These are phyloP conservation scores for Ptilorrhoa leucosticta DNA, from an alignment of 2,113 vertebrate species.

Conservation along the genomic window DNA sequence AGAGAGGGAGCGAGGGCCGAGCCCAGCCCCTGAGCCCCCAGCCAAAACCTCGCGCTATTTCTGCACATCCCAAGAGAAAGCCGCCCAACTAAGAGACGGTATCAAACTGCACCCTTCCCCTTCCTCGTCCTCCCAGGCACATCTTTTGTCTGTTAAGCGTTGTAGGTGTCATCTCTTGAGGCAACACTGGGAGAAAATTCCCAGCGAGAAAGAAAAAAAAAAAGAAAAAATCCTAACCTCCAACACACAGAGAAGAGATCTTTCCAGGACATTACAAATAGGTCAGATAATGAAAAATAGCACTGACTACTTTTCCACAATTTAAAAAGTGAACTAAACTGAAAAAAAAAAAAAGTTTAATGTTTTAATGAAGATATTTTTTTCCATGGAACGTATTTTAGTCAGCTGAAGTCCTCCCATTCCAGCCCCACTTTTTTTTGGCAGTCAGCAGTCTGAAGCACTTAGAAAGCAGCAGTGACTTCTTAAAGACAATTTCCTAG, in stretches of 20 bases:
- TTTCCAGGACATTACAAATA: background rate
- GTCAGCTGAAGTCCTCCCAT: background rate
- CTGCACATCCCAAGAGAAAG: background rate
- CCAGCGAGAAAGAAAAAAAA: background rate
- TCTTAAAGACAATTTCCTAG: background rate
- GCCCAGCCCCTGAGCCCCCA: background rate
- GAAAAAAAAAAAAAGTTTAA: background rate
- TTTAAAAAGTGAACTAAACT: background rate
- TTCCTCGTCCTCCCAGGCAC: background rate
- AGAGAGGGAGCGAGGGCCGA: fast-evolving
- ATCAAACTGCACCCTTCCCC: background rate
- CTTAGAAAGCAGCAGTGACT: background rate
- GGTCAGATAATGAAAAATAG: background rate
- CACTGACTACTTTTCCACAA: background rate
- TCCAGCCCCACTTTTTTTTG: background rate
- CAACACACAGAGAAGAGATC: background rate
- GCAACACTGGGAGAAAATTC: background rate
- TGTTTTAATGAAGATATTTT: background rate
- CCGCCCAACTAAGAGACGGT: background rate
- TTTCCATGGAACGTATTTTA: background rate
- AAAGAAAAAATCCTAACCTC: background rate
- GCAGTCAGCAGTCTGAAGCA: background rate
- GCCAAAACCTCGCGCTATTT: fast-evolving
- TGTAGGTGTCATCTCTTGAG: background rate
- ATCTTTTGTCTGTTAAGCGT: background rate